phyloP scores from a whole-genome alignment of 2,797 vertebrate species.

The Remorina albescens region DNA sequence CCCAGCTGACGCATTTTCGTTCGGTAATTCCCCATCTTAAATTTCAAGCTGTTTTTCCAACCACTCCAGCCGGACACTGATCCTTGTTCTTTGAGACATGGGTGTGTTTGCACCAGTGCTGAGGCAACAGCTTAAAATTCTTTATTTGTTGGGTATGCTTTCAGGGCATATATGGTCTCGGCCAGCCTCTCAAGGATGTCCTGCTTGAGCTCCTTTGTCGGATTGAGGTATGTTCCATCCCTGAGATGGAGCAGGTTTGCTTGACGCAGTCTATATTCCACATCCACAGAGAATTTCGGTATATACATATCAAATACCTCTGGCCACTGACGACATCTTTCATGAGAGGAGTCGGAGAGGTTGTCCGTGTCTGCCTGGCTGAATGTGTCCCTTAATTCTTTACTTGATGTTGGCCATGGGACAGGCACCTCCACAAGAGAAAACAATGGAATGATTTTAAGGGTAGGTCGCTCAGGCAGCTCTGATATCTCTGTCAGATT shows the following conservation, averaged over 20 bases:
- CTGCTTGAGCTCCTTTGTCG: conserved; percentile 58
- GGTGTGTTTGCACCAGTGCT: conserved; percentile 48
- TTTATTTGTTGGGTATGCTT: conserved; percentile 44
- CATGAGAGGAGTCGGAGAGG: conserved; percentile 15
- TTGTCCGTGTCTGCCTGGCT: conserved; percentile 51
- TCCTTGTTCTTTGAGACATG: conserved; percentile 54
- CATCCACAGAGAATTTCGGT: conserved; percentile 47
- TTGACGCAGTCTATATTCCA: conserved; percentile 45
- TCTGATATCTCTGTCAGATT: conserved; percentile 22
- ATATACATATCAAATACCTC: conserved; percentile 43
- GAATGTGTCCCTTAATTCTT: conserved; percentile 16
- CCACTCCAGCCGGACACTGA: conserved; percentile 22
- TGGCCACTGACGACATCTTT: conserved; percentile 36
- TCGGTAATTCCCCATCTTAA: conserved; percentile 50
- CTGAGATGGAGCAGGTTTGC: conserved; percentile 43
- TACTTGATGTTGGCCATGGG: background rate
- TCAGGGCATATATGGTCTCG: conserved; percentile 32
- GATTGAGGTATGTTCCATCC: conserved; percentile 40
- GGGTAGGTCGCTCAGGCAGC: conserved; percentile 47
- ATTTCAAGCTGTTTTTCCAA: conserved; percentile 41
- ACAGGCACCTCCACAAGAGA: too few relatives aligned
- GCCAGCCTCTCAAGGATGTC: too few relatives aligned
- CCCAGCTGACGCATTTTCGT: conserved; percentile 42
- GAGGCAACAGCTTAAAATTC: conserved; percentile 40
- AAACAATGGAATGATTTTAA: conserved; percentile 44